Percentiles rank a stretch among this genome's conserved stretches.
These are phyloP conservation scores for Pocillopora verrucosa DNA, from an alignment of 64 coral and sea anemone species.

Conservation along the genomic window DNA sequence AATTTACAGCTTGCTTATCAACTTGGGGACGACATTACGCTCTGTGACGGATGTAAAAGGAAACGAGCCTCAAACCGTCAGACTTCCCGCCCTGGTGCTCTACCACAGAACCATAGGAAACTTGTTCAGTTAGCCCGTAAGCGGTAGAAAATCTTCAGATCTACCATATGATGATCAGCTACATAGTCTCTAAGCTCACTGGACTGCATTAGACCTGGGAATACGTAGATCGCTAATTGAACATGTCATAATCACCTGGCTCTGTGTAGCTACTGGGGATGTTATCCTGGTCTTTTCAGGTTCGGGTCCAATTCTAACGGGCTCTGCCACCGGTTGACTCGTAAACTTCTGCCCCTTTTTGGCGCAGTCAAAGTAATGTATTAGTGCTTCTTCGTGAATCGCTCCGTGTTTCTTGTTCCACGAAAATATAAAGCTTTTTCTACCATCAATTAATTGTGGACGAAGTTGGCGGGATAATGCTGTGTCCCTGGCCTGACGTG, in stretches of 20 bases:
- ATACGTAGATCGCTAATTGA: too few relatives aligned
- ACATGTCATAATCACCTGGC: not conserved
- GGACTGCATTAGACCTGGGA: too few relatives aligned
- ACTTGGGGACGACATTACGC: too few relatives aligned
- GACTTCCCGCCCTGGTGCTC: too few relatives aligned
- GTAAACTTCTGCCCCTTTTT: constrained; percentile 26
- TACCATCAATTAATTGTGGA: constrained; percentile 47
- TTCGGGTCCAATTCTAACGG: not conserved
- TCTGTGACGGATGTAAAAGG: too few relatives aligned
- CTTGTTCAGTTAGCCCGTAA: too few relatives aligned
- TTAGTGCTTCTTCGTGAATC: constrained; percentile 62
- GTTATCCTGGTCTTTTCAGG: not conserved
- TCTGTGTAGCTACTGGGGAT: not conserved
- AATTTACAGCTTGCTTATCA: too few relatives aligned
- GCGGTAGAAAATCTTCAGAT: too few relatives aligned
- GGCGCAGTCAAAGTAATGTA: constrained; percentile 37
- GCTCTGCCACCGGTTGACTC: not conserved
- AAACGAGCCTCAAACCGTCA: too few relatives aligned
- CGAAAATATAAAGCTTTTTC: constrained; percentile 69
- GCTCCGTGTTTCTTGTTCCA: constrained; percentile 61
- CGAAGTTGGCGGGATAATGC: constrained; percentile 41
- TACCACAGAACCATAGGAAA: too few relatives aligned
- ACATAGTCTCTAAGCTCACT: too few relatives aligned
- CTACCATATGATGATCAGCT: too few relatives aligned
- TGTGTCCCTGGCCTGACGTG: constrained; percentile 51